phyloP scores from a whole-genome alignment of 2,797 vertebrate genomes.

The Myoxocephalus aenaeus region DNA sequence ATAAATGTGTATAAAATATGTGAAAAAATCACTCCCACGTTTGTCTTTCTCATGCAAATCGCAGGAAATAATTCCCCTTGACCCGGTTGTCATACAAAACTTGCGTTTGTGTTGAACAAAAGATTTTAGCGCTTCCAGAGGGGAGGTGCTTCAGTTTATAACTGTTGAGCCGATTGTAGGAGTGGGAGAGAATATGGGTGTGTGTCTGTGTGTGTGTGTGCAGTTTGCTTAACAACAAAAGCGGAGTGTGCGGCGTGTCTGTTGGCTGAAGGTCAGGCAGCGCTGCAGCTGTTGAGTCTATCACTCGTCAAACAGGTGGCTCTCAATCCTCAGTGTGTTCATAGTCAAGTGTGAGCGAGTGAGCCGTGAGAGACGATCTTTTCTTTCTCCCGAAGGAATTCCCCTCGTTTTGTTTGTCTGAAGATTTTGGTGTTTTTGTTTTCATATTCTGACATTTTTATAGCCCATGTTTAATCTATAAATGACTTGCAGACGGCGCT shows the following conservation, averaged over 20 bases:
- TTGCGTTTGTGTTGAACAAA: conserved; percentile 3
- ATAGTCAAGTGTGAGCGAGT: conserved; percentile 39
- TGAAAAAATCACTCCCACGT: not conserved
- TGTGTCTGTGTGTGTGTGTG: conserved; percentile 19
- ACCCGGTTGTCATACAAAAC: not conserved
- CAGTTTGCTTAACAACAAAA: conserved; percentile 56
- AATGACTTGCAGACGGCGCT: not conserved
- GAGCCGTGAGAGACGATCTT: not conserved
- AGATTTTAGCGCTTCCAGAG: not conserved
- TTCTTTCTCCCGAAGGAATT: too few relatives aligned
- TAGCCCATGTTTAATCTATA: not conserved
- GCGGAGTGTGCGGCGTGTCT: conserved; percentile 23
- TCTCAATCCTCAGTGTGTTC: conserved; percentile 41
- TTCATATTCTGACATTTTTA: not conserved
- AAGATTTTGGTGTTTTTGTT: not conserved
- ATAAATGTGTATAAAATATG: conserved; percentile 68
- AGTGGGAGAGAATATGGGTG: not conserved
- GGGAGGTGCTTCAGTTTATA: not conserved
- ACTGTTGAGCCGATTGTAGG: conserved; percentile 44
- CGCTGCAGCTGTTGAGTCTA: conserved; percentile 73
- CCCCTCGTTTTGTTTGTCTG: too few relatives aligned
- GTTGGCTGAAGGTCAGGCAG: conserved; percentile 54
- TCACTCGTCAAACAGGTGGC: conserved; percentile 79
- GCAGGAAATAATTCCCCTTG: fast-evolving
- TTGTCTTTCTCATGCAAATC: not conserved